Base-by-base conservation (phyloP, 2,888 invertebrate genomes). In the Hypselothyrea guttata region DNA sequence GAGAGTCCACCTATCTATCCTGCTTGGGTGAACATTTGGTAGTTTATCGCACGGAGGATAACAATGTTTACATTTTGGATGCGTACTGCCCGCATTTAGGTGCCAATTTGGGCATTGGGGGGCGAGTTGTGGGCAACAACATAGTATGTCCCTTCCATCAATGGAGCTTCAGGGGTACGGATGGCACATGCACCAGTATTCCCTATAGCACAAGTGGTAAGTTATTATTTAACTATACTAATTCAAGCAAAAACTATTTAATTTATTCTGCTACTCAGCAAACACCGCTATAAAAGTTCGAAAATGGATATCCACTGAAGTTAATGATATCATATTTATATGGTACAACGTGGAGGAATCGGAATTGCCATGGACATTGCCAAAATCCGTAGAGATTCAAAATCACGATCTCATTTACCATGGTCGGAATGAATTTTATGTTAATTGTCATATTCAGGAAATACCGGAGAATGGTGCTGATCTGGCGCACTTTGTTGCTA, bases 41-140 rank as follows among this genome's bases (percentile, higher is more conserved):
- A 31, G 92, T 95, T 0, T 95, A 92, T 82, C 91, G 96, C 18
- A 93, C 93, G 0, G 91, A 92, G 40, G 91, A 92, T 31, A 94
- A 94, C 0, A 75, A 91, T 2, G 93, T 93, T 0, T 92, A 93
- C 51, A 92, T 95, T 0, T 90, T 97, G 28, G 95, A 97, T 88
- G 96, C 97, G 0, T 96, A 96, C 86, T 97, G 97, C 77, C 97
- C 97, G 0, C 97, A 97, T 86, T 90, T 97, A 72, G 97, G 97
- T 0, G 97, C 97, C 0, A 96, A 97, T 87, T 90, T 97, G 83
- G 96, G 93, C 0, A 91, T 94, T 0, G 96, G 96, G 0, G 97
- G 97, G 0, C 92, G 91, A 0, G 95, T 96, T 0, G 89, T 91
- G 30, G 95, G 94, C 0, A 93, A 95, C 81, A 95, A 95, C 75